Conservation (phyloP, 2,888 invertebrate species). For the Camptogramma bilineatum region DNA sequence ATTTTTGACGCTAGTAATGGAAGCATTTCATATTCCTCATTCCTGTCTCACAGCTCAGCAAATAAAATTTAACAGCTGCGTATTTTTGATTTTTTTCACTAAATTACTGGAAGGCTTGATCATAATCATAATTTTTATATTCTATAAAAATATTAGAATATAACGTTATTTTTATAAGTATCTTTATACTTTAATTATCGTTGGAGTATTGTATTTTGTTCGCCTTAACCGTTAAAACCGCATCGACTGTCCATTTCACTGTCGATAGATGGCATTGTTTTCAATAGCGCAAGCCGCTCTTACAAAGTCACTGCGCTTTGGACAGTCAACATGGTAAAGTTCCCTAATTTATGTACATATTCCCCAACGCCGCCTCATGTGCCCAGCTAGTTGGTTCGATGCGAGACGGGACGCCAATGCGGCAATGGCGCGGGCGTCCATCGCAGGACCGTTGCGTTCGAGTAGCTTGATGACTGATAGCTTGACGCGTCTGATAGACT, state of each 20-base stretch:
- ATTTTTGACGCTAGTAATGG: slow-evolving; percentile 71
- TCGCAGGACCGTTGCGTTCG: slow-evolving; percentile 56
- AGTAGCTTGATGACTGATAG: slow-evolving; percentile 28
- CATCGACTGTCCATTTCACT: slow-evolving; percentile 49
- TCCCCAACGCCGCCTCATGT: slow-evolving; percentile 42
- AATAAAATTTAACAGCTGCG: slow-evolving; percentile 75
- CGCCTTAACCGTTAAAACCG: slow-evolving; percentile 60
- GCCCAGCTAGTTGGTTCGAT: slow-evolving; percentile 56
- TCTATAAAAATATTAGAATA: slow-evolving; percentile 86
- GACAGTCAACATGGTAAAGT: slow-evolving; percentile 61
- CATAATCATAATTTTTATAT: slow-evolving; percentile 81
- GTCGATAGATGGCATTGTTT: slow-evolving; percentile 53
- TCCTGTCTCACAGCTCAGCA: slow-evolving; percentile 79
- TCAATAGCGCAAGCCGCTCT: slow-evolving; percentile 49
- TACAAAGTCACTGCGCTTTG: slow-evolving; percentile 59
- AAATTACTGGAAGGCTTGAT: slow-evolving; percentile 85
- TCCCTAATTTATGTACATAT: slow-evolving; percentile 72
- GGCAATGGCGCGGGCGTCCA: slow-evolving; percentile 81
- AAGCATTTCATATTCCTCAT: slow-evolving; percentile 72
- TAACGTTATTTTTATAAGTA: slow-evolving; percentile 66
- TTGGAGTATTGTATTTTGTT: slow-evolving; percentile 78
- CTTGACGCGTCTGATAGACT: slow-evolving; percentile 33
- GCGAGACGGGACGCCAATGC: slow-evolving; percentile 79
- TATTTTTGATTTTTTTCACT: slow-evolving; percentile 71
- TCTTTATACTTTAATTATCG: slow-evolving; percentile 72